phyloP scores from a whole-genome alignment of 1,140 invertebrate genomes.

The Conopomorpha cramerella region DNA sequence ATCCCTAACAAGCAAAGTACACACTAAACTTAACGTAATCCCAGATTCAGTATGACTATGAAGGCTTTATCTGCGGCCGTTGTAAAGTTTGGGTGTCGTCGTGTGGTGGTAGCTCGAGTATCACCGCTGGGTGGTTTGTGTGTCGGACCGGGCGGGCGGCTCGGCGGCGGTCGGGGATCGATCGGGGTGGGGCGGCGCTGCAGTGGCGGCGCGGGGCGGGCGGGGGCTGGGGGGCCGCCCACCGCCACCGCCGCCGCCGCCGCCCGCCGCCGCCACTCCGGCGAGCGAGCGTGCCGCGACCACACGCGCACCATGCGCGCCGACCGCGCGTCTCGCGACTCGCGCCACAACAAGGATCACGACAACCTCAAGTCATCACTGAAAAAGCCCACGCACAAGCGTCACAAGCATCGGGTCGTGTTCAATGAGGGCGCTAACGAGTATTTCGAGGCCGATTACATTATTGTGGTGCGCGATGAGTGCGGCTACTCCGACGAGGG shows the following conservation, averaged over 20 bases:
- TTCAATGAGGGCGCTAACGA: constrained; percentile 85
- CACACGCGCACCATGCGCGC: constrained; percentile 48
- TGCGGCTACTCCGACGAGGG: constrained; percentile 77
- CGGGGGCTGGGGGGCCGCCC: constrained; percentile 10
- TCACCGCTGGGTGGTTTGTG: no score
- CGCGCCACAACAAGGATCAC: constrained; percentile 55
- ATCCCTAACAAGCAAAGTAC: no score
- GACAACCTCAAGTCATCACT: constrained; percentile 56
- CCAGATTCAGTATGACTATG: no score
- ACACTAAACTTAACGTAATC: no score
- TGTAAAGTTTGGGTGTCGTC: no score
- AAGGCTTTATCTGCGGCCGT: no score
- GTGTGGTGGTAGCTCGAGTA: no score
- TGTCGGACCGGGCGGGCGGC: no score
- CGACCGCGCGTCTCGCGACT: constrained; percentile 47
- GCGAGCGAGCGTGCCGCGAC: constrained; percentile 29
- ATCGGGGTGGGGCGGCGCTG: no score
- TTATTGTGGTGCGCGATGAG: constrained; percentile 83
- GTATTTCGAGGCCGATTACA: constrained; percentile 87
- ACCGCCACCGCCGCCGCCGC: constrained; percentile 4
- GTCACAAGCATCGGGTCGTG: constrained; percentile 74
- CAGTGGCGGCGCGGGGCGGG: constrained; percentile 5
- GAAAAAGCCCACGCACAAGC: constrained; percentile 39
- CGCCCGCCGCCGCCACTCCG: constrained; percentile 4
- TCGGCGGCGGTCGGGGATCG: no score